These are phyloP conservation scores for Alfaro cultratus DNA, from an alignment of 2,797 vertebrate genomes.

Conservation along the genomic window DNA sequence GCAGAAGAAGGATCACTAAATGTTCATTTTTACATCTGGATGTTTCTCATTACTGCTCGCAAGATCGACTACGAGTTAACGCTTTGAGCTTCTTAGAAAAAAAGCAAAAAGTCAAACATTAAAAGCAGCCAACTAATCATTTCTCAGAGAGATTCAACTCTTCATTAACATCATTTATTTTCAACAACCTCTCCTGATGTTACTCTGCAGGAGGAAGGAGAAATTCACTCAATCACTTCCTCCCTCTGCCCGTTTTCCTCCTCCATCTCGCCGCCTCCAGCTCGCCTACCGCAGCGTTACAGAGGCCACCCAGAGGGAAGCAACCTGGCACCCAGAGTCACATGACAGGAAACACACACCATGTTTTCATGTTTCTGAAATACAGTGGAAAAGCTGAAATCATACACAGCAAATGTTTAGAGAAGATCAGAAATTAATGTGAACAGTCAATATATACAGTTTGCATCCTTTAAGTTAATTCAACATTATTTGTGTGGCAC, in stretches of 20 bases:
- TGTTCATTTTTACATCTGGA: neutral
- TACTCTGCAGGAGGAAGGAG: slow-evolving; percentile 45
- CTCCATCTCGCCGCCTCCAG: slow-evolving; percentile 18
- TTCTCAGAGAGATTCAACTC: slow-evolving; percentile 17
- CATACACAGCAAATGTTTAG: neutral
- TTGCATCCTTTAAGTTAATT: neutral
- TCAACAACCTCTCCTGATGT: slow-evolving; percentile 53
- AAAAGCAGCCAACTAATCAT: slow-evolving; percentile 5
- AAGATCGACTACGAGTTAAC: neutral
- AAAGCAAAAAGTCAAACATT: neutral
- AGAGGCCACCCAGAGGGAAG: slow-evolving; percentile 51
- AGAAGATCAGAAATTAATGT: neutral
- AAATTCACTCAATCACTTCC: slow-evolving; percentile 49
- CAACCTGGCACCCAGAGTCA: slow-evolving; percentile 47
- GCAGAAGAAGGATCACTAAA: neutral
- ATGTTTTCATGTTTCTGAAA: neutral
- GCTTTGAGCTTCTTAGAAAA: neutral
- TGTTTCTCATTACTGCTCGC: neutral
- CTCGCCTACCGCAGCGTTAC: slow-evolving; percentile 52
- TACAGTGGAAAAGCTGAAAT: neutral
- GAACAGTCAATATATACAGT: neutral
- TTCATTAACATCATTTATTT: slow-evolving; percentile 56
- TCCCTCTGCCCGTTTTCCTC: slow-evolving; percentile 41
- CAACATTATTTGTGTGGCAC: too few relatives aligned
- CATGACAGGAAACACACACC: neutral